Evolutionary conservation across 1,140 invertebrate species (phyloP).

Genomic region (Parasteatoda tepidariorum): DNA sequence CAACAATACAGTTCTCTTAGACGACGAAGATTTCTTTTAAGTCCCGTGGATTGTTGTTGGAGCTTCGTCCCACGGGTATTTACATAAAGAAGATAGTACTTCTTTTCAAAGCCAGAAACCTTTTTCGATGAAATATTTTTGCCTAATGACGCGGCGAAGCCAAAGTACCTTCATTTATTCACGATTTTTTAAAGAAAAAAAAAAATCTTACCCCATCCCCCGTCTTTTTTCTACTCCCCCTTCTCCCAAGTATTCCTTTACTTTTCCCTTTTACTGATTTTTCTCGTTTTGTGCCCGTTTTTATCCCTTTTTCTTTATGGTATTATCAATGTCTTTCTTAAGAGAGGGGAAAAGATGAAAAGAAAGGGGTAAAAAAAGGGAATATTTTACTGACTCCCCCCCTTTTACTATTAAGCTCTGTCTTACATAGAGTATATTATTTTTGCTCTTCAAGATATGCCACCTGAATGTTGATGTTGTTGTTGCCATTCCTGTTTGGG

Average conservation of each 20-base stretch:
- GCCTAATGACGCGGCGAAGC: constrained; percentile 56
- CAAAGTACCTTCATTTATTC: constrained; percentile 60
- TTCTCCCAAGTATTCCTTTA: neutral
- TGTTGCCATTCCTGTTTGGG: constrained; percentile 33
- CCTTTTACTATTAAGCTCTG: constrained; percentile 56
- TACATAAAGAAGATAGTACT: constrained; percentile 60
- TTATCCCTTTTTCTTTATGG: constrained; percentile 12
- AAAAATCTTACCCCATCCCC: neutral
- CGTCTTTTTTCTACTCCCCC: neutral
- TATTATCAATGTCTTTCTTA: constrained; percentile 54
- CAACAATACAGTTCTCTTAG: constrained; percentile 47
- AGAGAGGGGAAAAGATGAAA: neutral
- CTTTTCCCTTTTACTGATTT: constrained; percentile 42
- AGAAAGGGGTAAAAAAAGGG: constrained; percentile 4
- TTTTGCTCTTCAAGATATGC: constrained; percentile 38
- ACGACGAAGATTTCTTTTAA: constrained; percentile 45
- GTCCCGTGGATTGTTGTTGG: constrained; percentile 52
- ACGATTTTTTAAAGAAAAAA: constrained; percentile 32
- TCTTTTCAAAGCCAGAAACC: constrained; percentile 21
- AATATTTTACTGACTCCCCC: constrained; percentile 28
- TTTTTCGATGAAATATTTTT: constrained; percentile 60
- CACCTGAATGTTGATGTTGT: constrained; percentile 53
- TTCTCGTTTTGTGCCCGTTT: constrained; percentile 24
- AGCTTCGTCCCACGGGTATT: constrained; percentile 42
- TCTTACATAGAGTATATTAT: constrained; percentile 56